These are phyloP conservation scores for Thinocorus orbignyianus DNA, from an alignment of 2,113 vertebrate species.

Conservation along the genomic window DNA sequence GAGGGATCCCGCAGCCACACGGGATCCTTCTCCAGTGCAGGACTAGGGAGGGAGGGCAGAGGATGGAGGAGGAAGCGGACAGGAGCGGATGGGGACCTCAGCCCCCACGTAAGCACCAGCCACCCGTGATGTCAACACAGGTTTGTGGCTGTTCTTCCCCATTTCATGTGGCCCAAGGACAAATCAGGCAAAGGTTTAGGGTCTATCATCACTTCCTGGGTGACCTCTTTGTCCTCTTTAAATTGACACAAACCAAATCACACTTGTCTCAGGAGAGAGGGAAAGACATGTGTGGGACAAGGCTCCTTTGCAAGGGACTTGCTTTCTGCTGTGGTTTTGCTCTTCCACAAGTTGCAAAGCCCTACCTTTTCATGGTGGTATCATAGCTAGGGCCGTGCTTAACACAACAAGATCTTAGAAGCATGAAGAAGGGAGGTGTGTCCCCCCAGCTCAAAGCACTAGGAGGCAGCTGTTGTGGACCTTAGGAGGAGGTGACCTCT, in stretches of 20 bases:
- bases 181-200: background rate
- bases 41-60: background rate
- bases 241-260: background rate
- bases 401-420: background rate
- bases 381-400: background rate
- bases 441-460: background rate
- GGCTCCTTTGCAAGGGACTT: background rate
- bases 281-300: background rate
- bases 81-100: background rate
- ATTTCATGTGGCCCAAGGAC: background rate
- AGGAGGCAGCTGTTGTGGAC: background rate
- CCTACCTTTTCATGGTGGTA: background rate
- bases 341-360: background rate
- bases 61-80: background rate
- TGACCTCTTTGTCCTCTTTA: background rate
- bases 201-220: background rate
- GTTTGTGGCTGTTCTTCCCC: background rate
- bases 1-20: accelerated
- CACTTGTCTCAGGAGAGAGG: background rate
- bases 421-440: background rate
- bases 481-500: background rate
- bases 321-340: background rate
- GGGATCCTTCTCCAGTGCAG: background rate
- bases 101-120: background rate
- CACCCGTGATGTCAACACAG: too few species aligned